Base-by-base conservation (phyloP, 2,113 vertebrate genomes). In the Blennius ocellaris region DNA sequence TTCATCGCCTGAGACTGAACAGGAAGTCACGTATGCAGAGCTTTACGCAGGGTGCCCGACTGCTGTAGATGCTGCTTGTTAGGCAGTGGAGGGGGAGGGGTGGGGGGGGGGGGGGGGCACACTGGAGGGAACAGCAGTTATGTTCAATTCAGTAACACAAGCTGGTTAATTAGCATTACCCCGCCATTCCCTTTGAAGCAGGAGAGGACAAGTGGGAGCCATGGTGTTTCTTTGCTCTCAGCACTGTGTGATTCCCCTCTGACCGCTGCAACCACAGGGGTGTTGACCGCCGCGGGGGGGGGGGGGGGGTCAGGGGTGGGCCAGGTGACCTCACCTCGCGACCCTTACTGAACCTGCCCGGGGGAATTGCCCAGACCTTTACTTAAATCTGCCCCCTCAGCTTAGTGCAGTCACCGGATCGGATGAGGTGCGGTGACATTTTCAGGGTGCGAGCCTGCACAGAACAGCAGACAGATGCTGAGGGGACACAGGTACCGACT, bases 101-200 rank as follows among this genome's bases (percentile, higher is more conserved):
- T 37, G 78, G 67, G 66, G 36, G 66, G 63, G 37, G 78, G 67
- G 63, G 37, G 78, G 67, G 66, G 36, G 66, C 47, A 63, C 60
- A 84, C 40, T 61, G 66, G 83, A 54, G 73, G 54, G 76, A 86
- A 77, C 73, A 76, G 78, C 65, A 65, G 66, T 87, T 76, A 71
- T 73, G 72, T 67, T 88, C 71, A 76, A 73, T 74, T 80, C 77
- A 45, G 67, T 73, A 82, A 88, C 87, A 85, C 79, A 80, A 80
- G 61, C 80, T 78, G 82, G 80, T 76, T 90, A 89, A 92, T 92
- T 92, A 89, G 81, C 84, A 84, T 67, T 74, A 80, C 78, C 76
- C 76, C 66, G 77, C 73, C 75, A 63, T 87, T 86, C 61, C 81
- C 78, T 90, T 84, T 90, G 82, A 90, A 90, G 80, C 69, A 57